Conservation (phyloP, 2,113 vertebrate species). For the Thunnus thynnus region DNA sequence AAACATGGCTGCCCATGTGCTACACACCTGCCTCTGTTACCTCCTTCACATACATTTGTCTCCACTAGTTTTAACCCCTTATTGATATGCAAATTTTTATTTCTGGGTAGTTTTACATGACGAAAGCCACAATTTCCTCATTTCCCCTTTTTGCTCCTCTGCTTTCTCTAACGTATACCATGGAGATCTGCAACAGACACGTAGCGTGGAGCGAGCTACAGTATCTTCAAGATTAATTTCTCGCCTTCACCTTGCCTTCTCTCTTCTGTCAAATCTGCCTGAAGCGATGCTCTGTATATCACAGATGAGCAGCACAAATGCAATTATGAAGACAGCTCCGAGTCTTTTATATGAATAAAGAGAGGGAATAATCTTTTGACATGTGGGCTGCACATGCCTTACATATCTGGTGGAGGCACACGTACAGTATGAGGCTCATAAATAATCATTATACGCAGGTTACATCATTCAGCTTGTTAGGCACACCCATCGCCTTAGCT, state of each 20-base stretch:
- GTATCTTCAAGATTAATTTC: slow-evolving; percentile 53
- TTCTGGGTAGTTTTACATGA: neutral
- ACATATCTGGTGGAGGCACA: slow-evolving; percentile 53
- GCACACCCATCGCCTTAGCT: slow-evolving; percentile 66
- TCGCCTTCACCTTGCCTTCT: slow-evolving; percentile 48
- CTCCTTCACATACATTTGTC: slow-evolving; percentile 49
- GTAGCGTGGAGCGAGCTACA: slow-evolving; percentile 15
- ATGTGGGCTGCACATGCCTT: slow-evolving; percentile 59
- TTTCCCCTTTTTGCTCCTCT: neutral
- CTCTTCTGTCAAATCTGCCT: slow-evolving; percentile 57
- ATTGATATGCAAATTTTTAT: neutral
- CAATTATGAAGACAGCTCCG: slow-evolving; percentile 69
- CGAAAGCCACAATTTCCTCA: neutral
- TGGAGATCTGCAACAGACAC: slow-evolving; percentile 21
- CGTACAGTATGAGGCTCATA: slow-evolving; percentile 68
- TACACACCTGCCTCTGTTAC: slow-evolving; percentile 52
- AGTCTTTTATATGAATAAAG: slow-evolving; percentile 75
- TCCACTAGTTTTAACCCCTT: slow-evolving; percentile 41
- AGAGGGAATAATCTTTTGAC: slow-evolving; percentile 67
- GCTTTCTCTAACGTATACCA: slow-evolving; percentile 11
- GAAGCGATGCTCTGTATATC: slow-evolving; percentile 66
- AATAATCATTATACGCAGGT: slow-evolving; percentile 75
- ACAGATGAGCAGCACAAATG: slow-evolving; percentile 67
- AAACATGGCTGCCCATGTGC: slow-evolving; percentile 68
- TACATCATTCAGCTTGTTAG: slow-evolving; percentile 72